phyloP scores from a whole-genome alignment of 2,888 invertebrate genomes.

The Exephanes ischioxanthus region DNA sequence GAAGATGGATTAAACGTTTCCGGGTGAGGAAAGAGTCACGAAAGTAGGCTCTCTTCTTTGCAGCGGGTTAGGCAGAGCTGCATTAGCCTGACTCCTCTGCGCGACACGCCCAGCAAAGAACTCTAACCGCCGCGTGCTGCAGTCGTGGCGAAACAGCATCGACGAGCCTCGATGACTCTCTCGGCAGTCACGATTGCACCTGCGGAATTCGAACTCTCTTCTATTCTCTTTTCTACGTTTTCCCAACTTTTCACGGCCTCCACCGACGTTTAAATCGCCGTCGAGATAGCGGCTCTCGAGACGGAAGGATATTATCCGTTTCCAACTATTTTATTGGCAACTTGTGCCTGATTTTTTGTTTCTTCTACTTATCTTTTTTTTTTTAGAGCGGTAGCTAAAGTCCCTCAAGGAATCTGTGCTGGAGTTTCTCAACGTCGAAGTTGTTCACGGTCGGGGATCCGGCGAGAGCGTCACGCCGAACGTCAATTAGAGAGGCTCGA shows the following conservation, averaged over 20 bases:
- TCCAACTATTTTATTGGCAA: background rate
- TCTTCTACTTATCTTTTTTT: background rate
- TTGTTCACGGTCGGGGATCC: background rate
- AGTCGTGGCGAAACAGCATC: slow-evolving; percentile 8
- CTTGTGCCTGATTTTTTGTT: background rate
- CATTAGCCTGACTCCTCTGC: slow-evolving; percentile 13
- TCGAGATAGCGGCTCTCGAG: background rate
- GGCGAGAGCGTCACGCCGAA: slow-evolving; percentile 48
- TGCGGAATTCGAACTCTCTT: slow-evolving; percentile 25
- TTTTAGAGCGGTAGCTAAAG: background rate
- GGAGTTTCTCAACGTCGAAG: slow-evolving; percentile 45
- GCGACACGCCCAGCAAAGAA: slow-evolving; percentile 54
- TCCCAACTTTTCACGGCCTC: slow-evolving; percentile 30
- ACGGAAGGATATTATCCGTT: slow-evolving; percentile 3
- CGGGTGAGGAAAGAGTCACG: slow-evolving; percentile 67
- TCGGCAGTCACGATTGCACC: slow-evolving; percentile 25
- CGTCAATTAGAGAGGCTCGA: slow-evolving; percentile 66
- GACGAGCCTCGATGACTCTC: slow-evolving; percentile 13
- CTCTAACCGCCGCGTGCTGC: slow-evolving; percentile 1
- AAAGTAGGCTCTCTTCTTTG: slow-evolving; percentile 67
- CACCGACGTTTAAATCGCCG: slow-evolving; percentile 13
- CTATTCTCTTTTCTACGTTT: background rate
- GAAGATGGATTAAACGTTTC: slow-evolving; percentile 67
- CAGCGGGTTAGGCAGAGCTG: slow-evolving; percentile 31
- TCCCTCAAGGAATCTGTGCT: slow-evolving; percentile 8